A percentile compares a stretch with the other conserved stretches of the same genome.
Conservation (phyloP, 2,888 invertebrate species). For the Ferdinandea cuprea region DNA sequence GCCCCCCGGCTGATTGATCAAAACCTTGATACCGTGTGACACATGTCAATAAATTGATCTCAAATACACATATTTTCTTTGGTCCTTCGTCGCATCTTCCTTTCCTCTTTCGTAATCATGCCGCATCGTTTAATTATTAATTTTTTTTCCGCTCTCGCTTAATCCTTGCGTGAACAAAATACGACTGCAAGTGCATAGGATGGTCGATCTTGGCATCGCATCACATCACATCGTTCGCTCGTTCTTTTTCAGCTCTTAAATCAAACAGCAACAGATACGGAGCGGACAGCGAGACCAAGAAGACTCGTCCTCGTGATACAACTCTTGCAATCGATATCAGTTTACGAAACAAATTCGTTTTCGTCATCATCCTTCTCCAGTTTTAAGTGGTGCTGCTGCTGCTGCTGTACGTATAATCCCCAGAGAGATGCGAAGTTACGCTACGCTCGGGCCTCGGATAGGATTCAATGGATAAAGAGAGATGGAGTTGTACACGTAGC, state of each 20-base stretch:
- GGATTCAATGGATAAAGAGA: no score
- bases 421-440: constrained; percentile 49
- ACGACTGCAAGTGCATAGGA: background rate
- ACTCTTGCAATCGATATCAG: constrained; percentile 66
- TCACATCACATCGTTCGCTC: constrained; percentile 18
- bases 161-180: constrained; percentile 66
- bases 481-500: constrained; percentile 62
- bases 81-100: constrained; percentile 38
- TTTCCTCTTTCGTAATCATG: constrained; percentile 50
- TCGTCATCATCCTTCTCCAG: constrained; percentile 34
- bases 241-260: constrained; percentile 34
- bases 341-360: constrained; percentile 54
- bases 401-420: constrained; percentile 67
- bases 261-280: constrained; percentile 37
- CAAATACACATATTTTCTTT: constrained; percentile 69
- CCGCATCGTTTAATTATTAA: constrained; percentile 66
- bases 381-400: constrained; percentile 33
- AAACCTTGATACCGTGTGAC: constrained; percentile 71
- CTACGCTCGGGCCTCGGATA: constrained; percentile 12
- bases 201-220: background rate
- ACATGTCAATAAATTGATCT: constrained; percentile 74
- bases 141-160: constrained; percentile 45
- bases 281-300: background rate
- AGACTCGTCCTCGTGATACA: constrained; percentile 6
- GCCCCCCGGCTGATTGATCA: constrained; percentile 65